Conservation (phyloP, 53 echinoderm and acorn worm genomes). For the Pentamera pediparva region DNA sequence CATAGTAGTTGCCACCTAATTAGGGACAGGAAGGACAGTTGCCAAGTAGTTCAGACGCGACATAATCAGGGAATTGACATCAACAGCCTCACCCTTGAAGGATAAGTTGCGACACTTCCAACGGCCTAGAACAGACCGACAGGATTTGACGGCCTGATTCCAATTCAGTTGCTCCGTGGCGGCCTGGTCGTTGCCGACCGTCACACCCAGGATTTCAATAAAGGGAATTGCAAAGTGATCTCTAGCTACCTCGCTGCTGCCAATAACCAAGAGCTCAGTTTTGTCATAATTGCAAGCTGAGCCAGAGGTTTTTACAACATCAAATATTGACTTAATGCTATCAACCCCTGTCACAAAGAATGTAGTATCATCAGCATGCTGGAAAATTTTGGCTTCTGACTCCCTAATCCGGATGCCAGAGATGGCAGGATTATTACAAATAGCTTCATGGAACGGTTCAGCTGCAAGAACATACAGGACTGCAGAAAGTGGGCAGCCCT, state of each 20-base stretch:
- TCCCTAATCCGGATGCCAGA: not conserved
- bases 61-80: constrained; percentile 19
- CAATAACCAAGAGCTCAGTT: constrained; percentile 13
- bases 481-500: constrained; percentile 45
- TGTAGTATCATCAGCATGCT: constrained; percentile 34
- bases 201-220: too few relatives aligned
- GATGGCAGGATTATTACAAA: not conserved
- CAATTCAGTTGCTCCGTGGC: too few relatives aligned
- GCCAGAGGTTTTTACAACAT: constrained; percentile 10
- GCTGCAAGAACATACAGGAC: constrained; percentile 21
- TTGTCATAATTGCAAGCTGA: constrained; percentile 28
- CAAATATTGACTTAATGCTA: not conserved
- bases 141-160: too few relatives aligned
- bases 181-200: not conserved
- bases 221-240: not conserved
- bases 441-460: constrained; percentile 20
- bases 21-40: not conserved
- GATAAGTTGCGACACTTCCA: constrained; percentile 15
- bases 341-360: not conserved
- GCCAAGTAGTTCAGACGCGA: constrained; percentile 10
- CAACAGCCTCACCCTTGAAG: constrained; percentile 23
- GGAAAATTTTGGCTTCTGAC: constrained; percentile 15
- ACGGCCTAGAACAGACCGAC: not conserved
- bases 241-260: not conserved
- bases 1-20: not conserved